Percentiles rank a stretch among this genome's conserved stretches.
Evolutionary conservation across 1,140 invertebrate species (phyloP).

Genomic region (Sinonovacula constricta): DNA sequence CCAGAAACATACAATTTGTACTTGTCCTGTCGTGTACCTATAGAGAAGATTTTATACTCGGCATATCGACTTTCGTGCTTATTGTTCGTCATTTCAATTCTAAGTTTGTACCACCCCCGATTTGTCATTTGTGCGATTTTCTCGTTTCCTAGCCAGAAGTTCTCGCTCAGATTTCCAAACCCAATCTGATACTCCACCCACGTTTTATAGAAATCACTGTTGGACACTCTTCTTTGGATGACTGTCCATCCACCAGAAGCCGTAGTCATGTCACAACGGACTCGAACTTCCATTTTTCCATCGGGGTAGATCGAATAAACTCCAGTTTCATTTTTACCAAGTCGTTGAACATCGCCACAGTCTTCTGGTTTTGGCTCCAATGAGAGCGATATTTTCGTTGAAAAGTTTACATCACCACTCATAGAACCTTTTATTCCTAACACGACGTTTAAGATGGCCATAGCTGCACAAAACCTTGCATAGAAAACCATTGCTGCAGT

Average conservation of each 20-base stretch:
- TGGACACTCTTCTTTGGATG: conserved; percentile 16
- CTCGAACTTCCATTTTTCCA: background rate
- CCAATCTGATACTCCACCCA: conserved; percentile 20
- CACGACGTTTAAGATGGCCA: too few relatives aligned
- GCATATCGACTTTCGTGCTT: background rate
- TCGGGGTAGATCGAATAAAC: conserved; percentile 3
- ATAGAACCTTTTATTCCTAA: too few relatives aligned
- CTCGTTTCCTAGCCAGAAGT: conserved; percentile 23
- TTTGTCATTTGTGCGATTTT: conserved; percentile 1
- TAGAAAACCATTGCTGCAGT: too few relatives aligned
- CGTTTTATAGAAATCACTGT: conserved; percentile 17
- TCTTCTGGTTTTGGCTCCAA: conserved; percentile 28
- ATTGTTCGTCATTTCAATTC: conserved; percentile 15
- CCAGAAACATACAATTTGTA: background rate
- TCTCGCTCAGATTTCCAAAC: conserved; percentile 16
- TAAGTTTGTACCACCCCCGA: background rate
- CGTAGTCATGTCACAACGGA: conserved; percentile 27
- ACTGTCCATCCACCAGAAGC: conserved; percentile 19
- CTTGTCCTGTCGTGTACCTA: background rate
- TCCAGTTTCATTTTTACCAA: background rate
- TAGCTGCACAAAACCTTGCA: too few relatives aligned
- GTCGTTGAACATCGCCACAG: conserved; percentile 8
- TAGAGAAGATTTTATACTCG: background rate
- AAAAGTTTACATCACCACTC: too few relatives aligned
- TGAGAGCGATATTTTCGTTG: too few relatives aligned